A percentile compares a stretch with the other conserved stretches of the same genome.
Conservation (phyloP, 2,113 vertebrate species). For the Daboia siamensis region DNA sequence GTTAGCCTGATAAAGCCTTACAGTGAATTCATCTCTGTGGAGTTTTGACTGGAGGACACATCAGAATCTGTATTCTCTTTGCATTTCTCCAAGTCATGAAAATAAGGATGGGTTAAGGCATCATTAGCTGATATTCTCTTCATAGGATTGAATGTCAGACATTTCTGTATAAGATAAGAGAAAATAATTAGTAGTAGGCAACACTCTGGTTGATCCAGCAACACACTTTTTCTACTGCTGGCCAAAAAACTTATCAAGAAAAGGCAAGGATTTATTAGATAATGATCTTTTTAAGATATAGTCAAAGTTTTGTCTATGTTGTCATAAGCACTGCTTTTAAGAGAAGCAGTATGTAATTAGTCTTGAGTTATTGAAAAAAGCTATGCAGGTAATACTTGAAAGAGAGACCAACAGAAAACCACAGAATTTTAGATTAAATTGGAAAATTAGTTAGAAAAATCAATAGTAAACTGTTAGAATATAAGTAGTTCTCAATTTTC, state of each 20-base stretch:
- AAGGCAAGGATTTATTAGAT: not conserved
- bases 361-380: not conserved
- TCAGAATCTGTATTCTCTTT: slow-evolving; percentile 84
- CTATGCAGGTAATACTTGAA: not conserved
- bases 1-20: slow-evolving; percentile 67
- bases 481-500: not conserved
- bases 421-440: not conserved
- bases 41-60: slow-evolving; percentile 81
- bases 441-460: not conserved
- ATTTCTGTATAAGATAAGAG: slow-evolving; percentile 79
- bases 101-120: slow-evolving; percentile 93
- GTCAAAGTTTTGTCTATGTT: not conserved
- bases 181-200: slow-evolving; percentile 22
- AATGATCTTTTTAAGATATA: not conserved
- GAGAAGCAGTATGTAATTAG: not conserved
- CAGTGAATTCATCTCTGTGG: slow-evolving; percentile 84
- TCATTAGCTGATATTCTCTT: slow-evolving; percentile 92
- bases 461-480: not conserved
- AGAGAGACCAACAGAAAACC: not conserved
- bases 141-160: slow-evolving; percentile 90
- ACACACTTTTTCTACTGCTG: not conserved
- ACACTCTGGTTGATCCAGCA: not conserved
- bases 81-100: slow-evolving; percentile 88
- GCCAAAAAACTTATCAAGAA: not conserved
- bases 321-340: not conserved